Evolutionary conservation across 2,888 invertebrate genomes (phyloP).

Genomic region (Coelogynopora nodosa): DNA sequence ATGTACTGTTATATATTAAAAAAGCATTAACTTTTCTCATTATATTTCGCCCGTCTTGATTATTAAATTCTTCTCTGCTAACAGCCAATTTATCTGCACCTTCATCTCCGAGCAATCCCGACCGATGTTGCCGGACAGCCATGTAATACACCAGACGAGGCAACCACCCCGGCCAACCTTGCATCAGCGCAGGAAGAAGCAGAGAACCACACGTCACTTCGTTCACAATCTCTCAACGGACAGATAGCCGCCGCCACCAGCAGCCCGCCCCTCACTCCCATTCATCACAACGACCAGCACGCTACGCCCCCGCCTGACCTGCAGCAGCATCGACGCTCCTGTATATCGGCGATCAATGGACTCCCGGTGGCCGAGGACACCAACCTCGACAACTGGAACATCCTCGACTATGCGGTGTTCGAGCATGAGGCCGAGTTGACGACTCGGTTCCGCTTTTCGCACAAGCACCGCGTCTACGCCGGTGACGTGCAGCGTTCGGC

Average conservation of each 20-base stretch:
- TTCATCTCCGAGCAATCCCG: background rate
- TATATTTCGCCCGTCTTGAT: too few species aligned
- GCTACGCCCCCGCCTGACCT: too few species aligned
- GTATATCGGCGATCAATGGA: background rate
- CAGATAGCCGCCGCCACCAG: background rate
- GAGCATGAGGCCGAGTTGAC: background rate
- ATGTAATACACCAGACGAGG: too few species aligned
- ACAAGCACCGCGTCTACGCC: background rate
- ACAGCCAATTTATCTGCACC: background rate
- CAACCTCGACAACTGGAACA: background rate
- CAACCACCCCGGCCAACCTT: too few species aligned
- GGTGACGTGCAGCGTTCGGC: background rate
- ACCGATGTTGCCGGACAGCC: too few species aligned
- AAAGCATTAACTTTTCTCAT: background rate
- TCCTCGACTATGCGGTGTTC: slow-evolving; percentile 2
- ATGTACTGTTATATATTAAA: too few species aligned
- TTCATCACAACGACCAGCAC: too few species aligned
- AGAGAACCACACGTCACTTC: too few species aligned
- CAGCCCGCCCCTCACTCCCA: background rate
- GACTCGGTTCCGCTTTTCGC: background rate
- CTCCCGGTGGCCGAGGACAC: background rate
- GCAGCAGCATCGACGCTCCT: background rate
- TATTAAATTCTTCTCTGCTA: slow-evolving; percentile 34
- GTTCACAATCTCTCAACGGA: too few species aligned
- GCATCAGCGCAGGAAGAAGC: too few species aligned